These are phyloP conservation scores for Hecatera dysodea DNA, from an alignment of 2,888 invertebrate genomes.

Conservation along the genomic window DNA sequence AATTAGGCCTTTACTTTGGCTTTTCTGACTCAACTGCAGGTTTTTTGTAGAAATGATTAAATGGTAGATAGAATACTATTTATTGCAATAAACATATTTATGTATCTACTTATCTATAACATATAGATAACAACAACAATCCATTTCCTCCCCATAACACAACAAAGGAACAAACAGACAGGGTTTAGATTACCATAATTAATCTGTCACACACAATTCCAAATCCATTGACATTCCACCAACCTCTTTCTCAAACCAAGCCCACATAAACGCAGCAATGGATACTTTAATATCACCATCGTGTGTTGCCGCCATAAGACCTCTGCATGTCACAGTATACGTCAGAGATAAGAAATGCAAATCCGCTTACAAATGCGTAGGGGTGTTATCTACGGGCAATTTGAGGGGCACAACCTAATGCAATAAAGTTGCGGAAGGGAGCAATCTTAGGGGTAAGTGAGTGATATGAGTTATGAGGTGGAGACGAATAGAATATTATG, in stretches of 20 bases:
- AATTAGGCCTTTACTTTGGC: too few species aligned
- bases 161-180: constrained; percentile 45
- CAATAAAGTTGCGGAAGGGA: constrained; percentile 77
- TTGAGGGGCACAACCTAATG: constrained; percentile 74
- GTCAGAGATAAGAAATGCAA: constrained; percentile 77
- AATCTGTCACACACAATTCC: constrained; percentile 13
- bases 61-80: too few species aligned
- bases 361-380: constrained; percentile 75
- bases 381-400: constrained; percentile 77
- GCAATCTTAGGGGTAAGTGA: constrained; percentile 71
- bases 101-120: neutral
- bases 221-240: constrained; percentile 4
- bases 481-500: constrained; percentile 47
- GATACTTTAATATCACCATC: constrained; percentile 2
- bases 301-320: constrained; percentile 50
- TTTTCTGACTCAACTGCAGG: too few species aligned
- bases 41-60: too few species aligned
- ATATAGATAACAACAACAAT: constrained; percentile 24
- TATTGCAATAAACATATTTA: too few species aligned
- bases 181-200: constrained; percentile 43
- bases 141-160: constrained; percentile 16
- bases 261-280: constrained; percentile 7
- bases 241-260: neutral
- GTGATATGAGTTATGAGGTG: constrained; percentile 69
- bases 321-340: constrained; percentile 69